Evolutionary conservation across 2,113 vertebrate species (phyloP).

Genomic region (Rhipidura dahli): DNA sequence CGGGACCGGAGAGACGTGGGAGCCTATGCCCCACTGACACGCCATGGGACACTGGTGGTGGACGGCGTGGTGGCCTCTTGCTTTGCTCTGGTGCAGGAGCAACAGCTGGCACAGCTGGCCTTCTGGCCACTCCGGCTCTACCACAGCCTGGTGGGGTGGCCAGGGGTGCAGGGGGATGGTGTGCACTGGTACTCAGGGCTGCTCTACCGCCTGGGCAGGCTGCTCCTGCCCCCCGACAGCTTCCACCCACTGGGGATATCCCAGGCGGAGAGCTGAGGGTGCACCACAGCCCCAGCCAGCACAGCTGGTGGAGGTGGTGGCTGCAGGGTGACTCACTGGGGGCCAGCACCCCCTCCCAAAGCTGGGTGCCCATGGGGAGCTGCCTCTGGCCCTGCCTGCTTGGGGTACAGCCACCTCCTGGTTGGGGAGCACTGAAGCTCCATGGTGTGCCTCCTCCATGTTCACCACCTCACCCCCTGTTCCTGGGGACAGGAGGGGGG

Average conservation of each 20-base stretch:
- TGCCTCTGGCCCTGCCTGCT: background rate
- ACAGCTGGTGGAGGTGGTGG: conserved; percentile 18
- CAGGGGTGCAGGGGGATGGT: conserved; percentile 74
- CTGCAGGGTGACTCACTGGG: background rate
- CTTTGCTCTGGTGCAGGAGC: conserved; percentile 88
- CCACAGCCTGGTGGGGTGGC: conserved; percentile 75
- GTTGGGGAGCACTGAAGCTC: background rate
- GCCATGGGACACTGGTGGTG: conserved; percentile 90
- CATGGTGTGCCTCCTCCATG: background rate
- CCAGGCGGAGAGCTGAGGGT: conserved; percentile 74
- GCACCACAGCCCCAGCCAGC: background rate
- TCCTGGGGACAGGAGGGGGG: background rate
- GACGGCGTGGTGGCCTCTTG: conserved; percentile 91
- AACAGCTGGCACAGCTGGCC: conserved; percentile 86
- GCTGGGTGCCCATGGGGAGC: background rate
- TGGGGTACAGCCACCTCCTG: background rate
- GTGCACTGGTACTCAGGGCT: conserved; percentile 93
- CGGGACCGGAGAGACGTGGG: conserved; percentile 72
- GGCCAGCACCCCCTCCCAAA: background rate
- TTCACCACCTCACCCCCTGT: background rate
- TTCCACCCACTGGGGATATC: conserved; percentile 87
- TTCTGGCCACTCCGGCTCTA: conserved; percentile 88
- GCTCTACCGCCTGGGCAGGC: conserved; percentile 84
- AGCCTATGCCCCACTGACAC: conserved; percentile 89
- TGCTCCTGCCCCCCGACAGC: conserved; percentile 81